These are phyloP conservation scores for Syndactyla subalaris DNA, from an alignment of 2,797 vertebrate genomes.

Conservation along the genomic window DNA sequence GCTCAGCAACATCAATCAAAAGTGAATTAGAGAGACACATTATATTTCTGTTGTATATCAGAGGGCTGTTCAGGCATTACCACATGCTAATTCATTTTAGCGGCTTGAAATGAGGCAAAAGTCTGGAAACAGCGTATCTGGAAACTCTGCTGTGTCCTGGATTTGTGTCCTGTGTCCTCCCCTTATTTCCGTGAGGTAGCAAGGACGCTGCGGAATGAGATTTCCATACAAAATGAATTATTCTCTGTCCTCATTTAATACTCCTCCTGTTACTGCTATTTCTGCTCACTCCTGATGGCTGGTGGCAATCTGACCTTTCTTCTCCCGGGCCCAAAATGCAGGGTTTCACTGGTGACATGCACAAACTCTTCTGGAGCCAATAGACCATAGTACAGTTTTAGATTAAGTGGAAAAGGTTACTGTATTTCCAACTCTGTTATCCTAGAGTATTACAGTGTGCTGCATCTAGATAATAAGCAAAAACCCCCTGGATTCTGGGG, in stretches of 20 bases:
- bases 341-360: neutral
- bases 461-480: neutral
- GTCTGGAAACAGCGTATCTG: neutral
- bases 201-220: neutral
- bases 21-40: neutral
- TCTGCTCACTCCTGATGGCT: neutral
- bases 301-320: neutral
- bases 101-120: neutral
- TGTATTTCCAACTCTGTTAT: neutral
- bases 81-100: neutral
- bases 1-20: constrained; percentile 7
- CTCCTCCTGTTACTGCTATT: neutral
- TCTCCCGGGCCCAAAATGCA: neutral
- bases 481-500: neutral
- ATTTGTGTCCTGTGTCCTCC: neutral
- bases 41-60: neutral
- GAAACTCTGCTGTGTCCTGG: neutral
- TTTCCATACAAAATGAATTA: neutral
- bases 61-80: neutral
- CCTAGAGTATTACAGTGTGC: neutral
- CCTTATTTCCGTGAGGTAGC: neutral
- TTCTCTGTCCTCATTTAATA: neutral
- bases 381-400: neutral
- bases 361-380: neutral
- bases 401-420: neutral